Evolutionary conservation across 2,888 invertebrate species (phyloP), one percentile per base, ranked within the genome.

Genomic region (Metellina segmentata): DNA sequence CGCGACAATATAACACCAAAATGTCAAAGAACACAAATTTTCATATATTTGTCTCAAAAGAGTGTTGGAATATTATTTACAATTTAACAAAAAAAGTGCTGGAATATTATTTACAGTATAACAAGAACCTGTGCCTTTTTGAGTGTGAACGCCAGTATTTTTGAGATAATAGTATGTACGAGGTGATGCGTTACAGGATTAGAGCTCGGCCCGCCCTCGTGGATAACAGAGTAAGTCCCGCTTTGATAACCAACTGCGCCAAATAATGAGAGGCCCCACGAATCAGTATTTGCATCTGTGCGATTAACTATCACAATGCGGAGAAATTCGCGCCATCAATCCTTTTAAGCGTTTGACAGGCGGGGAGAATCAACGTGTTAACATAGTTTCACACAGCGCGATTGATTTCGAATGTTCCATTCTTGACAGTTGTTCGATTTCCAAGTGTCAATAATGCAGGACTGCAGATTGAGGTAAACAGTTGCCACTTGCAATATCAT

Each of bases 391-490:
- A 13, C 77, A 78, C 70, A 86, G 70, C 79, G 72, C 87, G 71
- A 87, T 87, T 87, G 78, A 81, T 87, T 87, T 87, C 87, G 20
- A 53, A 7, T 72, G 52, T 79, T 79, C 87, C 19, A 16, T 61
- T 78, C 72, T 71, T 19, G 81, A 51, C 71, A 72, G 79, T 72
- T 87, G 87, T 79, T 79, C 52, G 53, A 87, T 72, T 34, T 51
- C 79, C 52, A 48, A 87, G 53, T 81, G 87, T 81, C 78, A 87
- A 87, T 87, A 87, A 53, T 81, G 71, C 87, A 72, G 20, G 34
- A 51, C n/a, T 70, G 69, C 51, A 85, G 20, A 48, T 52, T n/a
- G n/a, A 51, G 20, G 20, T 49, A 48, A 86, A 86, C 86, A 78
- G 20, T 70, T 71, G 20, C 71, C 4, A 34, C 34, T 34, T 34